These are phyloP conservation scores for Diprion similis DNA, from an alignment of 1,140 invertebrate genomes.

Conservation along the genomic window DNA sequence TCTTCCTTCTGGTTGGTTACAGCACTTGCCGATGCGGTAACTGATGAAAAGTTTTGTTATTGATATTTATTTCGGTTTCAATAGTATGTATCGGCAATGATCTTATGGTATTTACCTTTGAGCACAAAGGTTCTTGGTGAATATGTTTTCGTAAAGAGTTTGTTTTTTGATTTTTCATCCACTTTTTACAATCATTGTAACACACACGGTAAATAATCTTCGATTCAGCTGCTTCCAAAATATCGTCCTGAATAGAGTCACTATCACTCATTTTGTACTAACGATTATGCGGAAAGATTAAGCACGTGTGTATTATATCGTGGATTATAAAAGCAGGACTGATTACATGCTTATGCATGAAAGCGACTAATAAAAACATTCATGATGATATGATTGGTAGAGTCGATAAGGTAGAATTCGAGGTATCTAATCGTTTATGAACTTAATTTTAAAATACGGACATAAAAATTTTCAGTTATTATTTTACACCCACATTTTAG, in stretches of 20 bases:
- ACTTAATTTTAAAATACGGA: neutral
- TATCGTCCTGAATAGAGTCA: neutral
- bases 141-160: neutral
- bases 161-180: neutral
- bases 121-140: too few species aligned
- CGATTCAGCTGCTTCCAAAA: neutral
- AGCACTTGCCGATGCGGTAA: constrained; percentile 11
- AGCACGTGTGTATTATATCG: neutral
- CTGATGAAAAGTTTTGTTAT: constrained; percentile 9
- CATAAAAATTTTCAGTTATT: neutral
- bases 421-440: neutral
- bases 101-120: too few species aligned
- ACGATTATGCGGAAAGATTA: neutral
- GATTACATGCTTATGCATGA: neutral
- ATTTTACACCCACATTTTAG: neutral
- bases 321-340: neutral
- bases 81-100: neutral
- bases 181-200: neutral
- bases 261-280: constrained; percentile 3
- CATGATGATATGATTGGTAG: neutral
- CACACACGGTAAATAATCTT: neutral
- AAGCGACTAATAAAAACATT: neutral
- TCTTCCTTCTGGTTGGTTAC: constrained; percentile 13
- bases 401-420: neutral
- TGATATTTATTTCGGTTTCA: neutral